These are phyloP conservation scores for Gobio gobio DNA, from an alignment of 2,113 vertebrate species.

Conservation along the genomic window DNA sequence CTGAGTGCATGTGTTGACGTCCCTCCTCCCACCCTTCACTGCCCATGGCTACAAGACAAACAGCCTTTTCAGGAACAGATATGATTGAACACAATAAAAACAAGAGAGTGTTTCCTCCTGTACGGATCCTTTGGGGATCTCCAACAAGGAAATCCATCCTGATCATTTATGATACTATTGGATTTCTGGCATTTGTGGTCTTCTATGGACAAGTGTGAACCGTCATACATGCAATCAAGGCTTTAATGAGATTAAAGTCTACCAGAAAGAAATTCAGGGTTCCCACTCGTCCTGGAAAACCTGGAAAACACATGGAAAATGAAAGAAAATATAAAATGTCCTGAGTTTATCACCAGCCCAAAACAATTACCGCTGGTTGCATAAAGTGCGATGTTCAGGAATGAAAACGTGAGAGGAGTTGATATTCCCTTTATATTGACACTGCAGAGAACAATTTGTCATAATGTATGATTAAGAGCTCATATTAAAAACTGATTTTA, in stretches of 20 bases:
- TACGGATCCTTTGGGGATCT: background rate
- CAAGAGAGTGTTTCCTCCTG: background rate
- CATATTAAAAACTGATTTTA: too few species aligned
- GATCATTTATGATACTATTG: background rate
- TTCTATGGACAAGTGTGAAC: background rate
- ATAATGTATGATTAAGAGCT: too few species aligned
- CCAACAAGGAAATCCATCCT: background rate
- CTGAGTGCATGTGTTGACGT: constrained; percentile 35
- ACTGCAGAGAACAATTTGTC: too few species aligned
- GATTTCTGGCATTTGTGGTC: background rate
- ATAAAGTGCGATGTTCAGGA: too few species aligned
- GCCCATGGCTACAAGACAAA: constrained; percentile 36
- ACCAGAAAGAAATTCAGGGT: background rate
- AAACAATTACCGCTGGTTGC: too few species aligned
- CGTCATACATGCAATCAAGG: background rate
- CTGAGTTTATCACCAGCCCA: too few species aligned
- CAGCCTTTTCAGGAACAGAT: constrained; percentile 40
- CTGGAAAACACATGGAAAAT: too few species aligned
- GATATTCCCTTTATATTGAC: too few species aligned
- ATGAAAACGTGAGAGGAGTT: too few species aligned
- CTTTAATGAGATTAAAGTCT: background rate
- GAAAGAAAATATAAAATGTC: too few species aligned
- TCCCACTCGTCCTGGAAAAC: too few species aligned
- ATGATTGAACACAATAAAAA: constrained; percentile 52
- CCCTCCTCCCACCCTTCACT: constrained; percentile 40